Percentiles rank a stretch among this genome's conserved stretches.
Conservation (phyloP, 2,888 invertebrate genomes). For the Clostera curtula region DNA sequence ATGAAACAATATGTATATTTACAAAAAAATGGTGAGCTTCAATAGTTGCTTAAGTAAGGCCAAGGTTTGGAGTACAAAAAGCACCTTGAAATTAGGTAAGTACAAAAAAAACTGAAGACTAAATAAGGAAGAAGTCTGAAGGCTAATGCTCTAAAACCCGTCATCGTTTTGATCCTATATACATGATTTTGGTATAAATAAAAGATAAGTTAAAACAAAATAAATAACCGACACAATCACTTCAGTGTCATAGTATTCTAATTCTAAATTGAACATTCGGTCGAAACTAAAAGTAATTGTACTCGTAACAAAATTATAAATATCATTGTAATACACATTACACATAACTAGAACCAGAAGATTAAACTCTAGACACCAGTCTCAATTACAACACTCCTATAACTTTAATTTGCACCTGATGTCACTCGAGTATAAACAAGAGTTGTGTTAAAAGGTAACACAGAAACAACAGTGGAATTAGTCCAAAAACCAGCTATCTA, state of each 20-base stretch:
- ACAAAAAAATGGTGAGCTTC: conserved; percentile 57
- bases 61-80: conserved; percentile 28
- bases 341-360: too few relatives aligned
- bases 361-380: conserved; percentile 34
- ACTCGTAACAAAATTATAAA: too few relatives aligned
- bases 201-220: conserved; percentile 66
- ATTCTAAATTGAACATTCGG: conserved; percentile 42
- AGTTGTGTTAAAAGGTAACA: conserved; percentile 14
- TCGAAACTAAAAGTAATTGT: conserved; percentile 41
- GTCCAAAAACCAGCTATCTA: conserved; percentile 8
- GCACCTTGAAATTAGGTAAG: conserved; percentile 24
- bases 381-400: conserved; percentile 19
- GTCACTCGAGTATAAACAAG: too few relatives aligned
- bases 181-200: conserved; percentile 62
- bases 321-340: too few relatives aligned
- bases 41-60: conserved; percentile 34
- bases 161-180: conserved; percentile 44
- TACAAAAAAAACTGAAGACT: conserved; percentile 67
- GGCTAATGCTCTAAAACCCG: conserved; percentile 55
- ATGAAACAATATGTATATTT: conserved; percentile 52
- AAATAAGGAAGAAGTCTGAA: conserved; percentile 46
- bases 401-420: conserved; percentile 8
- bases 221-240: conserved; percentile 72
- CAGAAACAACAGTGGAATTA: conserved; percentile 13
- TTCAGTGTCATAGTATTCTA: conserved; percentile 47